Conservation (phyloP, 2,888 invertebrate species). For the Scaeva pyrastri region DNA sequence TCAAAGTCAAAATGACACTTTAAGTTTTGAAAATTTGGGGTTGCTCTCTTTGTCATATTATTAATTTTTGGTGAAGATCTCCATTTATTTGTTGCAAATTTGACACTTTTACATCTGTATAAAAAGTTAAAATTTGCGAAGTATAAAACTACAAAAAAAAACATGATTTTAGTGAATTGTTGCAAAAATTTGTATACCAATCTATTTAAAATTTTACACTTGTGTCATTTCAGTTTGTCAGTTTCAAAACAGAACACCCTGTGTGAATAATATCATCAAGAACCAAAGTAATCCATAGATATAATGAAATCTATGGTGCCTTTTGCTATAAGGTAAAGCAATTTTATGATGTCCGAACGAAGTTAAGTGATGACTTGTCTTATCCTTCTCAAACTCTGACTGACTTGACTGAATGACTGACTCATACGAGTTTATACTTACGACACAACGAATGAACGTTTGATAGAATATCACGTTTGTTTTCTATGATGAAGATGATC, state of each 20-base stretch:
- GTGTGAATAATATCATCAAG: neutral
- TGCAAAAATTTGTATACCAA: no score
- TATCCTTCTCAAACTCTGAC: slow-evolving; percentile 43
- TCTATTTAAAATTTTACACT: no score
- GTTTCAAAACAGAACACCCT: neutral
- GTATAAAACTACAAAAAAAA: no score
- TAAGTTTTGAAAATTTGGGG: no score
- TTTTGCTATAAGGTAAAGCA: slow-evolving; percentile 51
- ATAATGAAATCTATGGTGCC: slow-evolving; percentile 16
- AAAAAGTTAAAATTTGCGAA: no score
- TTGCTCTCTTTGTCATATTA: no score
- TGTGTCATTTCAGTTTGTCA: no score
- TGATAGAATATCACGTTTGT: slow-evolving; percentile 31
- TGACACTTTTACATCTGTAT: no score
- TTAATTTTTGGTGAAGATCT: no score
- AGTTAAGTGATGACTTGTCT: slow-evolving; percentile 67
- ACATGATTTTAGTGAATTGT: no score
- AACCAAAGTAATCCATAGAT: slow-evolving; percentile 6
- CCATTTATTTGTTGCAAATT: no score
- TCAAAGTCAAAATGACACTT: no score
- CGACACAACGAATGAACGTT: neutral
- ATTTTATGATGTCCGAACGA: slow-evolving; percentile 63
- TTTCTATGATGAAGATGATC: neutral
- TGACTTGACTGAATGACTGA: slow-evolving; percentile 45
- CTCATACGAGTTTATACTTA: slow-evolving; percentile 21